Conservation (phyloP, 2,888 invertebrate genomes). For the Drosophila meridionalis region DNA sequence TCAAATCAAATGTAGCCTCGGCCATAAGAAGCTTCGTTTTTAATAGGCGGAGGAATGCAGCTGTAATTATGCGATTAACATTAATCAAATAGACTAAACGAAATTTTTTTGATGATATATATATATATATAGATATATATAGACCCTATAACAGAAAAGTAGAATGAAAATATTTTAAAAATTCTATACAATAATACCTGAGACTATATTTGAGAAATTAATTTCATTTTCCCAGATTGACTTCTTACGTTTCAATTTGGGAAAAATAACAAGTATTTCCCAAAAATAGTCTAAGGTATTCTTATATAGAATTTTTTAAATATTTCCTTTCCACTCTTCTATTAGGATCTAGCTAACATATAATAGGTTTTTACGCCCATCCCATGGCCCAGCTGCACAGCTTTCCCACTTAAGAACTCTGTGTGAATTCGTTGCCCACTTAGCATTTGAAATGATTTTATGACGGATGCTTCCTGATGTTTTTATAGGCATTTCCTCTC, state of each 20-base stretch:
- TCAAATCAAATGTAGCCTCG: constrained; percentile 7
- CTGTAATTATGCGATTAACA: constrained; percentile 9
- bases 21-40: constrained; percentile 1
- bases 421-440: constrained; percentile 15
- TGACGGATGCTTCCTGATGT: constrained; percentile 17
- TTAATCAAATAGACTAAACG: background rate
- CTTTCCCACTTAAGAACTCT: constrained; percentile 35
- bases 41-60: constrained; percentile 18
- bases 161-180: no score
- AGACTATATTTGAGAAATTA: no score
- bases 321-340: background rate
- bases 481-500: constrained; percentile 8
- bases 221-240: no score
- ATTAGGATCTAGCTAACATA: no score
- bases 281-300: background rate
- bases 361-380: background rate
- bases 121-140: no score
- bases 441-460: constrained; percentile 2
- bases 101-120: background rate
- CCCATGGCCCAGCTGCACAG: background rate
- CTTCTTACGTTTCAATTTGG: background rate
- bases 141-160: no score
- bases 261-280: background rate
- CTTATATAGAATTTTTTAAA: background rate
- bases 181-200: no score